A percentile compares a stretch with the other conserved stretches of the same genome.
Conservation (phyloP, 2,888 invertebrate genomes). For the Nemapogon koenigi region DNA sequence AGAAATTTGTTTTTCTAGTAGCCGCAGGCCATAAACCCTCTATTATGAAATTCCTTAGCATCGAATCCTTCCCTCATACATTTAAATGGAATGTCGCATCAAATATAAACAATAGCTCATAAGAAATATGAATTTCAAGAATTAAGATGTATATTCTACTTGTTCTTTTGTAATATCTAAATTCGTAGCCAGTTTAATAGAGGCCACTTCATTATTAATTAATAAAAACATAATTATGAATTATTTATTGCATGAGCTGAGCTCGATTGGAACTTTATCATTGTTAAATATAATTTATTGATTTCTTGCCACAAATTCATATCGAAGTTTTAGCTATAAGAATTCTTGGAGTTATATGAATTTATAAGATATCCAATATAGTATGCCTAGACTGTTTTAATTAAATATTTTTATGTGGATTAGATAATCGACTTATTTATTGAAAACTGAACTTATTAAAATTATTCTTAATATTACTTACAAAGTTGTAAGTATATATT, state of each 20-base stretch:
- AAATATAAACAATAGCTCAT: slow-evolving; percentile 33
- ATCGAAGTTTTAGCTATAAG: too few relatives aligned
- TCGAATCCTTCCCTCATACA: slow-evolving; percentile 26
- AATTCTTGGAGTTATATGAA: too few relatives aligned
- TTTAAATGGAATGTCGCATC: slow-evolving; percentile 27
- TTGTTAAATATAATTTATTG: slow-evolving; percentile 43
- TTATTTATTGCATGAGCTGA: slow-evolving; percentile 35
- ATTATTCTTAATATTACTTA: too few relatives aligned
- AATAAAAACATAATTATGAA: slow-evolving; percentile 49
- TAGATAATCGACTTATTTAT: too few relatives aligned
- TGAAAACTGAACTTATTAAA: too few relatives aligned
- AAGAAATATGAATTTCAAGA: slow-evolving; percentile 50
- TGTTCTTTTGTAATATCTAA: slow-evolving; percentile 21
- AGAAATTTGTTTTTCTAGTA: slow-evolving; percentile 36
- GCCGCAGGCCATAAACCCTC: slow-evolving; percentile 34
- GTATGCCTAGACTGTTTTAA: too few relatives aligned
- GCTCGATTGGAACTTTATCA: slow-evolving; percentile 27
- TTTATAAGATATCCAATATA: too few relatives aligned
- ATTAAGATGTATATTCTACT: slow-evolving; percentile 32
- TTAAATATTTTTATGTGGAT: too few relatives aligned
- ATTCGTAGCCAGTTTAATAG: slow-evolving; percentile 23
- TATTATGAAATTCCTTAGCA: slow-evolving; percentile 49
- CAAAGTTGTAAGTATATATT: too few relatives aligned
- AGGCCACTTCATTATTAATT: slow-evolving; percentile 42
- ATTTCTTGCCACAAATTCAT: slow-evolving; percentile 31